Evolutionary conservation across 1,140 invertebrate genomes (phyloP), one percentile per base, ranked within the genome.

Genomic region (Steinernema feltiae): DNA sequence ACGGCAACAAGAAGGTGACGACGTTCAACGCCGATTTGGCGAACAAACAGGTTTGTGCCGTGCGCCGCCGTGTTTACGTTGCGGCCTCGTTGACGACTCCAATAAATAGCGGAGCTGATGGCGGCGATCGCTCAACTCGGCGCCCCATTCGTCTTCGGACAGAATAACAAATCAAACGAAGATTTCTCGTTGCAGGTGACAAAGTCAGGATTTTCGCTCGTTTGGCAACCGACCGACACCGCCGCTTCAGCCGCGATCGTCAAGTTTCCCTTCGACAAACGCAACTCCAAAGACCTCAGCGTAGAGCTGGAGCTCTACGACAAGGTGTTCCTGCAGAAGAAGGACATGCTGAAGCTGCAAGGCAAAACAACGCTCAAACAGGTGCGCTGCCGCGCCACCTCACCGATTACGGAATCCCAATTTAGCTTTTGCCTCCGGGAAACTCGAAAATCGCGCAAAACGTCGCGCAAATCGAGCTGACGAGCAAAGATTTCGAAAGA

Each of bases 261-360:
- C 30, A 85, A 85, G 72, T 85, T 85, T 72, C 83, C 84, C 29
- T 85, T 85, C 73, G 84, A 85, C 76, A 83, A 80, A 17, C 41
- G 73, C 41, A 72, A 74, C 32, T 18, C 73, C 1, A 75, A 75
- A 48, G 78, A 79, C 30, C 63, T 79, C 17, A 46, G 31, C 1
- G 72, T 80, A 18, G 79, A 80, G 48, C 30, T 80, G 30, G 79
- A 80, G 31, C 69, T 80, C 18, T 80, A 79, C 70, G 79, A 80
- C 71, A 80, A 80, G 41, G 69, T 79, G 27, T 80, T 80, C 32
- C 78, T 80, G 1, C 79, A 80, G 53, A 72, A 71, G 69, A 80
- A 80, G 48, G 79, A 80, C 71, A 48, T 80, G 24, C 70, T 80
- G 12, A 76, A 71, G 48, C 69, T 80, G 41, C 70, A 71, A 32